phyloP scores from a whole-genome alignment of 1,140 invertebrate species.

The Drosophila repleta region DNA sequence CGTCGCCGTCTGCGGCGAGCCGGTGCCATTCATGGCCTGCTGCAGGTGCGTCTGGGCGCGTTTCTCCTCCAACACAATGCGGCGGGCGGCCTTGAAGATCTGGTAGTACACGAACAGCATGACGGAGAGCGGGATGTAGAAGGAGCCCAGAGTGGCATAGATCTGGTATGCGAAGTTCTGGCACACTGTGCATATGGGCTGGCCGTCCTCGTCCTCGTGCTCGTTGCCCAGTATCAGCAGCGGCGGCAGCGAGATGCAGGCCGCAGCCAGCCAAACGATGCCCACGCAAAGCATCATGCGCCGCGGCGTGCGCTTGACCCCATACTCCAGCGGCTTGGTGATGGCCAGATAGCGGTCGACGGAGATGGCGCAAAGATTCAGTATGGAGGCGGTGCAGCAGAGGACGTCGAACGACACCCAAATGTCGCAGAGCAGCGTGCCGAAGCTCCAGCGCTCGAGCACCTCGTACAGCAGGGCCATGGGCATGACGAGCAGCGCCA shows the following conservation, averaged over 20 bases:
- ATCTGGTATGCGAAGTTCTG: constrained; percentile 95
- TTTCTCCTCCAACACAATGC: constrained; percentile 93
- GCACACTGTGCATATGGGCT: constrained; percentile 91
- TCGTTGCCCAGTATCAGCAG: constrained; percentile 95
- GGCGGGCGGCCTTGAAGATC: constrained; percentile 93
- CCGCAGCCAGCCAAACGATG: constrained; percentile 95
- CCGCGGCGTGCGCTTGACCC: constrained; percentile 92
- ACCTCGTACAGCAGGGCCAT: constrained; percentile 93
- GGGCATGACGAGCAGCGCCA: constrained; percentile 93
- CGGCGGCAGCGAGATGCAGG: constrained; percentile 94
- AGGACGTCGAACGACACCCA: constrained; percentile 94
- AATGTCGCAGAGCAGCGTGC: constrained; percentile 92
- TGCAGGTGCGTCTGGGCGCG: constrained; percentile 93
- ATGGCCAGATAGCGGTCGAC: constrained; percentile 95
- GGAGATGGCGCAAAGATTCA: constrained; percentile 96
- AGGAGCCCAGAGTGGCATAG: constrained; percentile 94
- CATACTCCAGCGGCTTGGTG: constrained; percentile 95
- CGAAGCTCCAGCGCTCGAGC: constrained; percentile 93
- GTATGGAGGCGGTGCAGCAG: constrained; percentile 94
- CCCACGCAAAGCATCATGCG: constrained; percentile 93
- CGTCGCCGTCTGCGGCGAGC: constrained; percentile 69
- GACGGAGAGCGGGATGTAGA: constrained; percentile 94
- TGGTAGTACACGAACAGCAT: constrained; percentile 97
- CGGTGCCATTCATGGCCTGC: constrained; percentile 89
- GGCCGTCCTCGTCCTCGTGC: constrained; percentile 86